These are phyloP conservation scores for Noctua pronuba DNA, from an alignment of 2,888 invertebrate species.

Conservation along the genomic window DNA sequence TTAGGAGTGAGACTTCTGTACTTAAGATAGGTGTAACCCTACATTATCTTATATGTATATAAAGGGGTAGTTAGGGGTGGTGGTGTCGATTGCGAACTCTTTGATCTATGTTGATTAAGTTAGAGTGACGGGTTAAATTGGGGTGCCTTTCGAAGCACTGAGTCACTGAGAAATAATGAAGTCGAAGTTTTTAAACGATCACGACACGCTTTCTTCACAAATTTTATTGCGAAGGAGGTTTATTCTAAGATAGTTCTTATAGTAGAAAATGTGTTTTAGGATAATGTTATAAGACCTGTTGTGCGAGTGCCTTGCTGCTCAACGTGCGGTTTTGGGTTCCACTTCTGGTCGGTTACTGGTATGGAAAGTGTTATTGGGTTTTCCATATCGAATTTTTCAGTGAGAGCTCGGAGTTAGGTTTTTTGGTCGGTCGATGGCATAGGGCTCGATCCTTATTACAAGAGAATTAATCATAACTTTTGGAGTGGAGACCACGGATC, in stretches of 20 bases:
- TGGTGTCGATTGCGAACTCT: constrained; percentile 38
- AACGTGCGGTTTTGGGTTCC: background rate
- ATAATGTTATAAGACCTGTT: background rate
- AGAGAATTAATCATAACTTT: background rate
- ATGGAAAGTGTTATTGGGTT: background rate
- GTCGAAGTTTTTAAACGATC: background rate
- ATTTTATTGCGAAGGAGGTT: background rate
- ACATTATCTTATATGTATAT: constrained; percentile 8
- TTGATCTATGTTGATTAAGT: constrained; percentile 54
- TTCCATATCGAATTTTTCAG: background rate
- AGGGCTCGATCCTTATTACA: background rate
- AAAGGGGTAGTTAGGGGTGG: constrained; percentile 5
- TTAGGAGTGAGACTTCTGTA: constrained; percentile 25
- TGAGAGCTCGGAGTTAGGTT: background rate
- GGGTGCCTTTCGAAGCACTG: background rate
- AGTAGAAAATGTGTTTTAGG: background rate
- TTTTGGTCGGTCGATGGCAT: background rate
- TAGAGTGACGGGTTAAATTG: constrained; percentile 28
- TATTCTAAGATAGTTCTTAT: background rate
- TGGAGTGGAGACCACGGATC: too few relatives aligned
- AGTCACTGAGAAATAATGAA: constrained; percentile 10
- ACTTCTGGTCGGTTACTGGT: background rate
- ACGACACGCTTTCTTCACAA: background rate
- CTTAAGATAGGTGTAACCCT: background rate
- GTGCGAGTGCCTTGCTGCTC: background rate